These are phyloP conservation scores for Leucopsar rothschildi DNA, from an alignment of 2,113 vertebrate genomes.

Conservation along the genomic window DNA sequence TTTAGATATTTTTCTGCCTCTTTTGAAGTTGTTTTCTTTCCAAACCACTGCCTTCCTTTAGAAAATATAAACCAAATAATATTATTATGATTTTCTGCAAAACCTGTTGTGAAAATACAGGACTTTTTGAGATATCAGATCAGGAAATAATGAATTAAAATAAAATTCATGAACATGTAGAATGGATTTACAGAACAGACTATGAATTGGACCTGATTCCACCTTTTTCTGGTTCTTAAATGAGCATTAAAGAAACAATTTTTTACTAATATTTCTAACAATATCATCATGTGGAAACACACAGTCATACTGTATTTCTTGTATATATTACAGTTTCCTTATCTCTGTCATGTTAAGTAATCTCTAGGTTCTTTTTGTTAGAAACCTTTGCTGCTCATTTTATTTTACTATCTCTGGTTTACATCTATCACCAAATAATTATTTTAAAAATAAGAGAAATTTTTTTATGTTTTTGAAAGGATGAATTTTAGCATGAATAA, in stretches of 20 bases:
- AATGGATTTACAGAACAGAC: background rate
- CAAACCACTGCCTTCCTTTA: background rate
- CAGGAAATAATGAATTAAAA: background rate
- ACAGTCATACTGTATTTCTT: background rate
- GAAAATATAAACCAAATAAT: background rate
- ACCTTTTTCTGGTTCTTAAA: background rate
- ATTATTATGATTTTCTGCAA: background rate
- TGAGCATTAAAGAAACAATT: background rate
- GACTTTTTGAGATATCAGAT: background rate
- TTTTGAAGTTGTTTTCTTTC: background rate
- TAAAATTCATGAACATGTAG: background rate
- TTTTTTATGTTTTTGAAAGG: background rate
- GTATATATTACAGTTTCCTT: background rate
- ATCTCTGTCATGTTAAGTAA: background rate
- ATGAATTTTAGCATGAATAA: background rate
- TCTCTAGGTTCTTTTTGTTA: background rate
- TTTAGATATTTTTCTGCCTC: background rate
- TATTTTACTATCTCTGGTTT: background rate
- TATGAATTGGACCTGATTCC: background rate
- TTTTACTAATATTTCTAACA: background rate
- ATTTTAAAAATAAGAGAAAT: background rate
- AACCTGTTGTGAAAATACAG: background rate
- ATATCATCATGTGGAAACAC: background rate
- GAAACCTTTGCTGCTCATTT: background rate
- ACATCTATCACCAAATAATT: background rate